Base-by-base conservation (phyloP, 2,797 vertebrate genomes). In the Eurystomus glaucurus region DNA sequence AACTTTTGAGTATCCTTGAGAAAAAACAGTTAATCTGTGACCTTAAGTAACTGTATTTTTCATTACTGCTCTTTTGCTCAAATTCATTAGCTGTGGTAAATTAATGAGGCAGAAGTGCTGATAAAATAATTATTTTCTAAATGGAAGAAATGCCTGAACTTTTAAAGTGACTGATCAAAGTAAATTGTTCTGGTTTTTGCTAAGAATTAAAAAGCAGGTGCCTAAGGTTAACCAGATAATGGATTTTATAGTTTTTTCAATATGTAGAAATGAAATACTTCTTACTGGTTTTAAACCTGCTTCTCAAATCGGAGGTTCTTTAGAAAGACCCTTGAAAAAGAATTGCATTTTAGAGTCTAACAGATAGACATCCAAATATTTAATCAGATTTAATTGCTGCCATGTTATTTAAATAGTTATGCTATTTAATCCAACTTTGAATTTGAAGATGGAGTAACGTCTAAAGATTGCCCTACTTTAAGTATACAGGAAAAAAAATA, bases 391-490 rank as follows among this genome's bases (percentile, higher is more conserved):
- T 86, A 70, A 61, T 77, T 88, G n/a, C n/a, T 86, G 50, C 43
- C 23, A 3, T 48, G 6, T 78, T 89, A 37, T 93, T 86, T 51
- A 76, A 86, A 58, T 65, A 77, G 33, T 68, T 78, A 22, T 0
- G 5, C 41, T 45, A 25, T 83, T 85, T 83, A 92, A 92, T 76
- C 46, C 60, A 84, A 80, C 86, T 93, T 90, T 18, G 37, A 91
- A 70, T 87, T 89, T 90, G 62, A 84, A 91, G 81, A 76, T 82
- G 52, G 51, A 82, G 33, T 85, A 68, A 90, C 88, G 91, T 93
- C 76, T 88, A 45, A 92, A 96, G 57, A 58, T 88, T 96, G 77
- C 54, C 87, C 85, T 88, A 89, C 77, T 95, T 97, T 45, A 85
- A 51, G n/a, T 79, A 39, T 86, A 39, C 22, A 61, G n/a, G 64